Conservation (phyloP, 2,113 vertebrate species). For the Triplophysa dalaica region DNA sequence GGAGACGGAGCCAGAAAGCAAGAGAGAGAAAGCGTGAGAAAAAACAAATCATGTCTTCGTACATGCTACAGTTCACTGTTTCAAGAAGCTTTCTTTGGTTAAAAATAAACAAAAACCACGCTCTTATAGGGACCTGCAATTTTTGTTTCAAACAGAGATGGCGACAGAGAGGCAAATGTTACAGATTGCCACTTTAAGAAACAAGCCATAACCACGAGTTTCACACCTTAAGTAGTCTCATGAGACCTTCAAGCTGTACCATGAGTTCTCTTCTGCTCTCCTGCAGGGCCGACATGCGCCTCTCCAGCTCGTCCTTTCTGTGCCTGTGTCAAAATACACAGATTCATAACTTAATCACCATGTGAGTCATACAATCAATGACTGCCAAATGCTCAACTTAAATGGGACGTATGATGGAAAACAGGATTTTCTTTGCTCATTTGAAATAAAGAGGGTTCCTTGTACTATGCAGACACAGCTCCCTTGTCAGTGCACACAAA, state of each 20-base stretch:
- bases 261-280: conserved; percentile 94
- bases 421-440: conserved; percentile 11
- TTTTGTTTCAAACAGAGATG: no score
- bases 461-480: not conserved
- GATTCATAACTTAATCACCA: not conserved
- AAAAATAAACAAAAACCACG: no score
- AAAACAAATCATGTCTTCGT: conserved; percentile 22
- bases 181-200: not conserved
- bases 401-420: not conserved
- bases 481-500: not conserved
- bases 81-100: no score
- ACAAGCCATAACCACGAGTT: not conserved
- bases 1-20: conserved; percentile 14
- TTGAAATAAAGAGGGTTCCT: conserved; percentile 1
- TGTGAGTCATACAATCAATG: not conserved
- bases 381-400: not conserved
- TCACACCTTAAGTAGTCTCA: conserved; percentile 93
- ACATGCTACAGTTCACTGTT: not conserved
- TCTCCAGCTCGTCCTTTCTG: conserved; percentile 92
- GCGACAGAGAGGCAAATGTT: no score
- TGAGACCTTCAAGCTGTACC: conserved; percentile 95
- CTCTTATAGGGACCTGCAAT: no score
- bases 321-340: conserved; percentile 74
- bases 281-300: conserved; percentile 93
- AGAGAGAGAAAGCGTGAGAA: conserved; percentile 26